Base-by-base conservation (phyloP, 2,888 invertebrate species). In the Rotaria magnacalcarata region DNA sequence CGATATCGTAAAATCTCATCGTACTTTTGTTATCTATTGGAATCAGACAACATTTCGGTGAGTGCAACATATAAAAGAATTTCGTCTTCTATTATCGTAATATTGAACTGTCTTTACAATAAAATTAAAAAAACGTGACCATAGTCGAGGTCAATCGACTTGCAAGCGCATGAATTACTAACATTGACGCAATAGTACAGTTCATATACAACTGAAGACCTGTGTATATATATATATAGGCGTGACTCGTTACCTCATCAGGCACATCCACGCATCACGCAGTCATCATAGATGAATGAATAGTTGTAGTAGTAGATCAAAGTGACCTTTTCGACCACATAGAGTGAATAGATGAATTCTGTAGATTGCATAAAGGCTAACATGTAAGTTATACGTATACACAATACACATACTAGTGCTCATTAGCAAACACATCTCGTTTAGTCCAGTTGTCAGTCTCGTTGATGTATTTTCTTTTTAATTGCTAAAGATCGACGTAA, bases 221-320 rank as follows among this genome's bases (percentile, higher is more conserved):
- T 7, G 21, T 54, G 2, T 21, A 54, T 54, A 60, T 4, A 60
- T 34, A 16, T 16, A 27, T 34, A 67, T 34, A 67, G 67, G 34
- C 67, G 67, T 67, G 67, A 19, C 67, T 67, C 67, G 67, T 67
- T 67, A 67, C 67, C 67, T 67, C 67, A 67, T 67, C 67, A 67
- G 41, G 67, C 67, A 67, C 19, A 14, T 67, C 34, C 67, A 67
- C 34, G 67, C 34, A 34, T 67, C 67, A 67, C 34, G 34, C 67
- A 67, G 34, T 67, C 67, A 10, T 27, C 34, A 41, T 67, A 67
- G 67, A 34, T 14, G 67, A 67, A 67, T 34, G 34, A 34, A 52
- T 52, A 52, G 52, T 52, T 16, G 67, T 67, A 41, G 52, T 52
- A 52, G 67, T 67, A 41, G 67, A 67, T 67, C 67, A 41, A 67